A percentile compares a stretch with the other conserved stretches of the same genome.
These are phyloP conservation scores for Odocoileus virginianus DNA, from an alignment of 2,113 vertebrate genomes.

Conservation along the genomic window DNA sequence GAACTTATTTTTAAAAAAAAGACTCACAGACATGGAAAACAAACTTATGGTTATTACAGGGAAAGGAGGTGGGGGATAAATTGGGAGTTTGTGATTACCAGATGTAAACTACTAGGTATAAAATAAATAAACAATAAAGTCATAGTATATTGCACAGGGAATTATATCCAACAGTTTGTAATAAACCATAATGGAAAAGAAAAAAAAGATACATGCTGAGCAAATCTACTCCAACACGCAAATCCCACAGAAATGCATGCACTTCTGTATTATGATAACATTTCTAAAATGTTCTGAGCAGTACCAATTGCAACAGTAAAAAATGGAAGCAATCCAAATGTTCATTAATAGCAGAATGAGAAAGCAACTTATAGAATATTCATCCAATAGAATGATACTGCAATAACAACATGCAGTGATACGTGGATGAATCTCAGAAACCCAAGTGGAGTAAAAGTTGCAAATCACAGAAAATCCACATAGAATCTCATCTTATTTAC, in stretches of 20 bases:
- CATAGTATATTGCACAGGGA: background rate
- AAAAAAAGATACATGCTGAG: background rate
- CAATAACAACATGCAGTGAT: background rate
- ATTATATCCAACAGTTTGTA: background rate
- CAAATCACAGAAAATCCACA: conserved; percentile 1
- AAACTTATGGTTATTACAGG: background rate
- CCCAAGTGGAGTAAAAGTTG: background rate
- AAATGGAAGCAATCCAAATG: background rate
- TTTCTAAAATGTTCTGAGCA: background rate
- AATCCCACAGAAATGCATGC: background rate
- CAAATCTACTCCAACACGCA: background rate
- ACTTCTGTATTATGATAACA: background rate
- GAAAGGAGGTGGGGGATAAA: background rate
- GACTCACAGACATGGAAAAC: background rate
- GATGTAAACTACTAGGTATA: background rate
- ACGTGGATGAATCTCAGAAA: background rate
- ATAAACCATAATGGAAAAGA: background rate
- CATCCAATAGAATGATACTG: background rate
- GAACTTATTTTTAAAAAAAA: background rate
- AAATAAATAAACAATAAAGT: background rate
- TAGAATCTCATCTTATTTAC: conserved; percentile 18
- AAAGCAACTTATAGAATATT: background rate
- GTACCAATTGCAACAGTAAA: background rate
- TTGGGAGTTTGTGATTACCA: background rate
- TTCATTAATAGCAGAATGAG: background rate